Percentiles rank a stretch among this genome's conserved stretches.
Conservation (phyloP, 2,888 invertebrate species). For the Hylaea fasciaria region DNA sequence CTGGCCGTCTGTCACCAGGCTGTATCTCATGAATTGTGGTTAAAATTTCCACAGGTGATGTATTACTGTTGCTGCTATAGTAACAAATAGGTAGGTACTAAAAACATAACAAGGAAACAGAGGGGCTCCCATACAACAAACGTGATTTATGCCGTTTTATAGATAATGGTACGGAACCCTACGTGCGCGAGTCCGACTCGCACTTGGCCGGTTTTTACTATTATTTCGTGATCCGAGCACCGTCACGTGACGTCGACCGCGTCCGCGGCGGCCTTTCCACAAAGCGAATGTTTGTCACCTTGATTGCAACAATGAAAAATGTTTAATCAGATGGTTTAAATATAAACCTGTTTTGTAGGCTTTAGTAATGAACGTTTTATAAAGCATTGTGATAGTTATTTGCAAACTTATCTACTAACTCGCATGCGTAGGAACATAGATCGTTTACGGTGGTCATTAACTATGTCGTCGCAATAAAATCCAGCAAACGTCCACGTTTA, state of each 20-base stretch:
- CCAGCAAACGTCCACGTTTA: conserved; percentile 32
- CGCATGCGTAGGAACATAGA: conserved; percentile 11
- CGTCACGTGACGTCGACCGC: background rate
- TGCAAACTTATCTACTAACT: conserved; percentile 12
- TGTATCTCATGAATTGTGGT: no score
- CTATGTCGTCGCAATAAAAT: conserved; percentile 37
- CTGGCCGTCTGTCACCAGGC: no score
- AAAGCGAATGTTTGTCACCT: conserved; percentile 23
- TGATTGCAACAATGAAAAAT: conserved; percentile 31
- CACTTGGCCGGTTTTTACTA: no score
- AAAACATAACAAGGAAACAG: no score
- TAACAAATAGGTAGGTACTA: no score
- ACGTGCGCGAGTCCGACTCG: no score
- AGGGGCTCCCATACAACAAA: no score
- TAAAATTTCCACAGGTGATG: no score
- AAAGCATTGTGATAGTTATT: conserved; percentile 3
- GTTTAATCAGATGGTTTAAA: conserved; percentile 31
- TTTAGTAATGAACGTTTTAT: conserved; percentile 4
- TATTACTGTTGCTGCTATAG: no score
- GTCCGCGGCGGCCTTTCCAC: conserved; percentile 16
- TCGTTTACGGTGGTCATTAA: conserved; percentile 21
- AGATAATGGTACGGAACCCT: no score
- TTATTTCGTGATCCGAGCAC: background rate
- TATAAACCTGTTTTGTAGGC: conserved; percentile 22
- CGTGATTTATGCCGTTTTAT: no score